Evolutionary conservation across 2,113 vertebrate genomes (phyloP).

Genomic region (Ceratotherium simum): DNA sequence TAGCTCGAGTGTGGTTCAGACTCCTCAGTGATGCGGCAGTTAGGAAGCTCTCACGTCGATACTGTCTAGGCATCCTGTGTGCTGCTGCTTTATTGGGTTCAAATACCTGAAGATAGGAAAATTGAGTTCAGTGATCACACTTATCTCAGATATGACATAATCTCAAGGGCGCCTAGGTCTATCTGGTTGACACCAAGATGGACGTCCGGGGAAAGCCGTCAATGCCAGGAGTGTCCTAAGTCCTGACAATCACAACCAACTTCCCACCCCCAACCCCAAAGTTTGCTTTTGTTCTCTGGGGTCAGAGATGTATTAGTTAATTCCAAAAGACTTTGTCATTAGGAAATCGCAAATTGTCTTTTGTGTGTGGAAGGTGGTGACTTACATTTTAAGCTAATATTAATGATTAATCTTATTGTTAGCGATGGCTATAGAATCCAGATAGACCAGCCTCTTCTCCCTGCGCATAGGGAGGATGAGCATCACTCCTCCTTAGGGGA

Average conservation of each 20-base stretch:
- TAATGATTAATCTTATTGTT: background rate
- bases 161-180: background rate
- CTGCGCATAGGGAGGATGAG: rapidly evolving
- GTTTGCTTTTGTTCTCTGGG: too few relatives aligned
- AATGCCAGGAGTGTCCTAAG: too few relatives aligned
- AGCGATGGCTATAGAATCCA: background rate
- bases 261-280: too few relatives aligned
- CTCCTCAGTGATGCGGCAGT: background rate
- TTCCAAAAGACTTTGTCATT: too few relatives aligned
- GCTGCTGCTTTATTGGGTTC: background rate
- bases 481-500: rapidly evolving
- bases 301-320: background rate
- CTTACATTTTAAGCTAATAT: background rate
- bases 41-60: rapidly evolving
- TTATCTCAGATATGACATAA: background rate
- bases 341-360: background rate
- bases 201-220: too few relatives aligned
- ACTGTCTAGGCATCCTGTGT: background rate
- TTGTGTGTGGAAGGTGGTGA: background rate
- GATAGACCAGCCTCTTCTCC: background rate
- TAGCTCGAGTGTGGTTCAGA: background rate
- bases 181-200: background rate
- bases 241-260: too few relatives aligned
- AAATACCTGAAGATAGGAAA: background rate
- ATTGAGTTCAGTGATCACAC: background rate